Evolutionary conservation across 2,888 invertebrate species (phyloP).

Genomic region (Tolmerus cingulatus): DNA sequence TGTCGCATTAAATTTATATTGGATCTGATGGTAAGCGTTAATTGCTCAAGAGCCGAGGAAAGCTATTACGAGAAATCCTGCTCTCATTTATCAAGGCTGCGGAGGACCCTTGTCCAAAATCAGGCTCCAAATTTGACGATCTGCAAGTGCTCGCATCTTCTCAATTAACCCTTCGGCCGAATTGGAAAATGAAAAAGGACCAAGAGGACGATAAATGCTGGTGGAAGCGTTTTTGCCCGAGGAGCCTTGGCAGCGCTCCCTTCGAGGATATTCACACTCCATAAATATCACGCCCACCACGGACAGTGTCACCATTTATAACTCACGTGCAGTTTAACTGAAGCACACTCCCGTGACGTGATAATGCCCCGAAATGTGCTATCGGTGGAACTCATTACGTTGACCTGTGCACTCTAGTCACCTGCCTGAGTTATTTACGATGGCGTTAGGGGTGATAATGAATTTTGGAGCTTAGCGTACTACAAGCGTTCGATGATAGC

Average conservation of each 20-base stretch:
- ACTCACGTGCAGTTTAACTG: slow-evolving; percentile 21
- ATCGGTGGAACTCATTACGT: slow-evolving; percentile 32
- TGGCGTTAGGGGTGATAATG: slow-evolving; percentile 9
- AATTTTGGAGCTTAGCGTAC: slow-evolving; percentile 12
- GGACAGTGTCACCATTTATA: slow-evolving; percentile 33
- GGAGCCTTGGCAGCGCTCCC: not conserved
- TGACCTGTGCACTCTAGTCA: slow-evolving; percentile 28
- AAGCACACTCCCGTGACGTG: slow-evolving; percentile 11
- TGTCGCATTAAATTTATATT: too few relatives aligned
- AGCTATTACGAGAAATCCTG: not conserved
- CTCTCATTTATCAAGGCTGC: not conserved
- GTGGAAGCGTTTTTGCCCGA: not conserved
- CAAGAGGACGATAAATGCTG: not conserved
- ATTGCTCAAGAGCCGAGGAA: not conserved
- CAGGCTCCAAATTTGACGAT: not conserved
- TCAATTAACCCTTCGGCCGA: not conserved
- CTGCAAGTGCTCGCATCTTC: not conserved
- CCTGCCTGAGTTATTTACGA: slow-evolving; percentile 39
- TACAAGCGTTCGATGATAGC: slow-evolving; percentile 21
- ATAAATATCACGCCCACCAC: slow-evolving; percentile 18
- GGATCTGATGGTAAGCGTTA: not conserved
- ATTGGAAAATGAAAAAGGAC: not conserved
- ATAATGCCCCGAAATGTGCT: slow-evolving; percentile 10
- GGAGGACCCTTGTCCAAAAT: not conserved
- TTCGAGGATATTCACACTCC: slow-evolving; percentile 21